These are phyloP conservation scores for Galerucella nymphaeae DNA, from an alignment of 2,888 invertebrate species.

Conservation along the genomic window DNA sequence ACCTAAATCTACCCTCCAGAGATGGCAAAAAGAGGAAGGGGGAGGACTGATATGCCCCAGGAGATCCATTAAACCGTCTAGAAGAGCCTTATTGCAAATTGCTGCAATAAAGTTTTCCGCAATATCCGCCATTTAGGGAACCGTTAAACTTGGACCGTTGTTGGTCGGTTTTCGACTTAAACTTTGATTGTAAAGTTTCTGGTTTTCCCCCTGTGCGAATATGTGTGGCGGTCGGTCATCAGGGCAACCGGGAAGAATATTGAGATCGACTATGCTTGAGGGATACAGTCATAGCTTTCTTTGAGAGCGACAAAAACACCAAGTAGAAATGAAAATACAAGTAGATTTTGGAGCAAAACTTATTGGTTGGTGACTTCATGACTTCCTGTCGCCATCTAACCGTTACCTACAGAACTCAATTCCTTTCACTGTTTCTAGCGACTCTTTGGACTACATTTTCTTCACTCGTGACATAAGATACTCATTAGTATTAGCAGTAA, in stretches of 20 bases:
- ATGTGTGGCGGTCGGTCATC: slow-evolving; percentile 28
- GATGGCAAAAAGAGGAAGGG: not conserved
- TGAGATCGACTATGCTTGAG: slow-evolving; percentile 12
- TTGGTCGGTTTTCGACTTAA: slow-evolving; percentile 35
- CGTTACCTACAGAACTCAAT: no score
- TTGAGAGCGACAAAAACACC: not conserved
- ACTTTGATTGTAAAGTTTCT: slow-evolving; percentile 42
- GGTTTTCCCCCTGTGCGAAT: slow-evolving; percentile 18
- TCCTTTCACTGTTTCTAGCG: no score
- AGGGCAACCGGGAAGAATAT: slow-evolving; percentile 13
- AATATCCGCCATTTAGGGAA: slow-evolving; percentile 39
- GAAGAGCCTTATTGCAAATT: slow-evolving; percentile 38
- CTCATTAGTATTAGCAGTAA: no score
- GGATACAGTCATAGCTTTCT: not conserved
- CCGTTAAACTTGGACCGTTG: slow-evolving; percentile 34
- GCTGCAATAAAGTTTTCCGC: slow-evolving; percentile 38
- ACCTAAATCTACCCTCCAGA: not conserved
- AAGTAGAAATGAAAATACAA: no score
- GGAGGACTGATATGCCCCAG: slow-evolving; percentile 27
- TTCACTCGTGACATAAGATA: no score
- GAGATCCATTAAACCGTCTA: slow-evolving; percentile 36
- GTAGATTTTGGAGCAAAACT: no score
- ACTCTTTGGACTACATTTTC: no score
- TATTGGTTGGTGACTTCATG: no score
- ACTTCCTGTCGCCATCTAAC: no score